phyloP scores from a whole-genome alignment of 1,140 invertebrate genomes.

The Rhagoletis zephyria region DNA sequence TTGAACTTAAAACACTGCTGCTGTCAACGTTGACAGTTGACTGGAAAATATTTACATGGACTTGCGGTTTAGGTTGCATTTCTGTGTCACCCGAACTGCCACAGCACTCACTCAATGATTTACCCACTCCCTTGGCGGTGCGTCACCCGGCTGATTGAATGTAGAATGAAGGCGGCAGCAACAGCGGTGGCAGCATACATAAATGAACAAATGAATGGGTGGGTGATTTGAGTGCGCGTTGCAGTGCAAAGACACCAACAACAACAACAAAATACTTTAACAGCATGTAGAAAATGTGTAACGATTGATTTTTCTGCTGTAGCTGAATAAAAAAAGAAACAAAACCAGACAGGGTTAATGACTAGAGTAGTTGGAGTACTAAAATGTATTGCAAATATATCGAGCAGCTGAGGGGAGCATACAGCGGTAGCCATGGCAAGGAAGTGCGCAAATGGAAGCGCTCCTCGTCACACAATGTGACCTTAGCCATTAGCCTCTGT shows the following conservation, averaged over 20 bases:
- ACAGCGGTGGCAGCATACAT: not conserved
- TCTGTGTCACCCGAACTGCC: constrained; percentile 48
- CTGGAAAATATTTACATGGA: constrained; percentile 52
- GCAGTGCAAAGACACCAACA: not conserved
- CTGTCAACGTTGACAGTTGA: constrained; percentile 48
- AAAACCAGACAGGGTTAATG: not conserved
- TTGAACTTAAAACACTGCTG: constrained; percentile 22
- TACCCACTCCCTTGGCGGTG: not conserved
- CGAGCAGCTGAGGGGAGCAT: not conserved
- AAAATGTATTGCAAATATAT: constrained; percentile 43
- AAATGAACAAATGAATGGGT: constrained; percentile 19
- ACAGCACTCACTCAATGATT: constrained; percentile 21
- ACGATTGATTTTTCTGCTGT: constrained; percentile 8
- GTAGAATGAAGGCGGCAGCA: not conserved
- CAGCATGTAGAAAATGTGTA: not conserved
- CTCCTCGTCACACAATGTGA: constrained; percentile 37
- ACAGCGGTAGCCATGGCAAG: not conserved
- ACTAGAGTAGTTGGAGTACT: not conserved
- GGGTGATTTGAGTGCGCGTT: not conserved
- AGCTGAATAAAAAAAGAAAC: too few species aligned
- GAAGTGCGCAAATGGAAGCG: constrained; percentile 19
- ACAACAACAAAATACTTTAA: not conserved
- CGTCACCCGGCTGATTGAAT: constrained; percentile 1
- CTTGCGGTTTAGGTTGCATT: constrained; percentile 50
- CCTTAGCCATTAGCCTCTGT: constrained; percentile 48